phyloP scores from a whole-genome alignment of 2,888 invertebrate genomes.

The Osmoderma eremita region DNA sequence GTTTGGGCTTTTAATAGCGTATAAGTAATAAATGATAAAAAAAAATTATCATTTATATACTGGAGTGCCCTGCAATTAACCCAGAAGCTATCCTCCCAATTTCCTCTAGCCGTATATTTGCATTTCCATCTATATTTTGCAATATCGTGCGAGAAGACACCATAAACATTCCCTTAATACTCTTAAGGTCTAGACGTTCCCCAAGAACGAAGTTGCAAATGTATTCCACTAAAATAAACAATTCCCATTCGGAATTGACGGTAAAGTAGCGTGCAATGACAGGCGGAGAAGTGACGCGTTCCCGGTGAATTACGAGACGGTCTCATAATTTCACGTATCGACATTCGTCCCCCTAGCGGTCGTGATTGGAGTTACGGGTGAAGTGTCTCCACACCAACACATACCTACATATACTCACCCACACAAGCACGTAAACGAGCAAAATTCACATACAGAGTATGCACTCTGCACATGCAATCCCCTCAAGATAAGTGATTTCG shows the following conservation, averaged over 20 bases:
- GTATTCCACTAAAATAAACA: constrained; percentile 22
- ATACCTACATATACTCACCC: background rate
- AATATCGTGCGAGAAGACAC: too few relatives aligned
- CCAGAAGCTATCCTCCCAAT: too few relatives aligned
- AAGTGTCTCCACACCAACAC: constrained; percentile 42
- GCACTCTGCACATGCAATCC: constrained; percentile 50
- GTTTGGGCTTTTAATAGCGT: too few relatives aligned
- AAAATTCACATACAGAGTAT: too few relatives aligned
- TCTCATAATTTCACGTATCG: constrained; percentile 48
- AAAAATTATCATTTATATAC: too few relatives aligned
- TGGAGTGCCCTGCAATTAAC: too few relatives aligned
- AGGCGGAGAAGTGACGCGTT: constrained; percentile 6
- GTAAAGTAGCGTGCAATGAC: constrained; percentile 19
- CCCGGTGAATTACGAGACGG: constrained; percentile 44
- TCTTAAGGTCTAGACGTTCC: background rate
- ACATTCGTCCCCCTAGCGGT: constrained; percentile 22
- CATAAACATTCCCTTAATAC: background rate
- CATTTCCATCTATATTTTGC: too few relatives aligned
- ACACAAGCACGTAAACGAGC: too few relatives aligned
- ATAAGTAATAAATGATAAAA: too few relatives aligned
- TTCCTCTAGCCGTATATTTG: too few relatives aligned
- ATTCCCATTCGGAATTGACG: constrained; percentile 24
- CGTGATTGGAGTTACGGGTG: constrained; percentile 39
- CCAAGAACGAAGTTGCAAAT: constrained; percentile 7
- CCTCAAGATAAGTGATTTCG: constrained; percentile 49